phyloP scores from a whole-genome alignment of 2,888 invertebrate species.

The Andrena bucephala region DNA sequence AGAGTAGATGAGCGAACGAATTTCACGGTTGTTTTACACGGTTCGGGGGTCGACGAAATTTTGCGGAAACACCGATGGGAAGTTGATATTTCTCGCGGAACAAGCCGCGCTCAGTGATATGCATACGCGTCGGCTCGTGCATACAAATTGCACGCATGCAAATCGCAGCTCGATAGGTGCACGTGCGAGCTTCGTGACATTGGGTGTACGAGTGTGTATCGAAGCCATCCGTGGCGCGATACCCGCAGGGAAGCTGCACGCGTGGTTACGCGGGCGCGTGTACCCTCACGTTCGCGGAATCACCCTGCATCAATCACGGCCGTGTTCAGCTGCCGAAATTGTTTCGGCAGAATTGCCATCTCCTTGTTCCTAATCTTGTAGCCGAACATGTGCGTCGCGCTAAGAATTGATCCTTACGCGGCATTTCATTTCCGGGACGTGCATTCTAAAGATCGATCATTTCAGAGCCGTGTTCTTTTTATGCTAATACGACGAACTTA shows the following conservation, averaged over 20 bases:
- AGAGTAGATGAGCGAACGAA: neutral
- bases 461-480: too few relatives aligned
- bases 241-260: neutral
- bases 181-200: constrained; percentile 39
- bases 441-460: neutral
- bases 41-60: neutral
- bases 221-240: constrained; percentile 3
- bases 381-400: neutral
- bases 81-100: constrained; percentile 33
- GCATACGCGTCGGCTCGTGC: constrained; percentile 55
- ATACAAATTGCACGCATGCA: constrained; percentile 69
- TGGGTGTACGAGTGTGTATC: constrained; percentile 14
- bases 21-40: neutral
- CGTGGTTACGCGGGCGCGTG: neutral
- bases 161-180: constrained; percentile 56
- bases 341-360: constrained; percentile 13
- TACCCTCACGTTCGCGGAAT: neutral
- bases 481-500: neutral
- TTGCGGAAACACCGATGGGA: neutral
- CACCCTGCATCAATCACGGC: constrained; percentile 2
- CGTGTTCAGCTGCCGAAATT: constrained; percentile 18
- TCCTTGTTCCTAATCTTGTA: neutral
- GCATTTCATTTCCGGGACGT: neutral
- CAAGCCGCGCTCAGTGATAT: constrained; percentile 38
- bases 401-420: neutral